These are phyloP conservation scores for Pseudococcus viburni DNA, from an alignment of 2,888 invertebrate genomes.

Conservation along the genomic window DNA sequence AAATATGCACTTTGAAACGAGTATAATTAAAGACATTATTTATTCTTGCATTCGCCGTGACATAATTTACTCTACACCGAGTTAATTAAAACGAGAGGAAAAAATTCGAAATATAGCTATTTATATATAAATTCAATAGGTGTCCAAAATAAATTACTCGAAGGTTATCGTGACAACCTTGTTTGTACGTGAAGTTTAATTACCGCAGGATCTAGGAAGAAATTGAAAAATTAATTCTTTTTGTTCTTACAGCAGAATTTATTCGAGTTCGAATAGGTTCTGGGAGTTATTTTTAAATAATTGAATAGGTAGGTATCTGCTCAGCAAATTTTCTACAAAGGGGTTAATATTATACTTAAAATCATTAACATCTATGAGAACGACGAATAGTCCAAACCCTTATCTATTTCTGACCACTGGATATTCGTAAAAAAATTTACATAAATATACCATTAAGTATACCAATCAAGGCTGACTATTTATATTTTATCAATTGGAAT, in stretches of 20 bases:
- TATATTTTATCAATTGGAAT: slow-evolving; percentile 13
- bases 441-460: slow-evolving; percentile 9
- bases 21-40: not conserved
- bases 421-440: not conserved
- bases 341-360: not conserved
- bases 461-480: slow-evolving; percentile 10
- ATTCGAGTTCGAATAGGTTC: not conserved
- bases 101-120: not conserved
- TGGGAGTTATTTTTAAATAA: too few relatives aligned
- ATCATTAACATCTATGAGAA: not conserved
- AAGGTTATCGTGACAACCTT: slow-evolving; percentile 7
- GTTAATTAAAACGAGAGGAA: not conserved
- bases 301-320: too few relatives aligned
- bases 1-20: not conserved
- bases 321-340: not conserved
- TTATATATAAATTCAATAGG: slow-evolving; percentile 27
- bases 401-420: not conserved
- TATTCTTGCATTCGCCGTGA: not conserved
- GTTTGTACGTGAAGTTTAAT: not conserved
- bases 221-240: not conserved
- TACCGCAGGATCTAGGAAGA: not conserved
- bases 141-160: slow-evolving; percentile 32
- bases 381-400: not conserved
- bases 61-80: not conserved
- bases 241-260: not conserved